A percentile compares a stretch with the other conserved stretches of the same genome.
phyloP scores from a whole-genome alignment of 64 coral and sea anemone species.

The Hydrozoanthus tunicans region DNA sequence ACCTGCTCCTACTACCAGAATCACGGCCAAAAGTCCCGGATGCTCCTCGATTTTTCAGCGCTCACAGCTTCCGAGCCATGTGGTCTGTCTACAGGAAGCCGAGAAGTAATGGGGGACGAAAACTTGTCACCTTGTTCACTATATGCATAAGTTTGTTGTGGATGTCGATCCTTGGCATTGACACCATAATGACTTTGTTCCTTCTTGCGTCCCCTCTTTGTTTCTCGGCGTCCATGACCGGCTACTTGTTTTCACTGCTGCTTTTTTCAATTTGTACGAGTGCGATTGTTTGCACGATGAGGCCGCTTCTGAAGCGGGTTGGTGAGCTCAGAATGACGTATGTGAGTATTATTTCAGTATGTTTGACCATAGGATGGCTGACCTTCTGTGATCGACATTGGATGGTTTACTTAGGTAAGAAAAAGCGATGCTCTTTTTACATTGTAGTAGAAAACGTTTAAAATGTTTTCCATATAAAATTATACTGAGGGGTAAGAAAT shows the following conservation, averaged over 20 bases:
- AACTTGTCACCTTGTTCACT: not conserved
- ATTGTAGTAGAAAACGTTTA: too few species aligned
- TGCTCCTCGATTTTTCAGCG: not conserved
- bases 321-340: not conserved
- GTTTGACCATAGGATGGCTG: not conserved
- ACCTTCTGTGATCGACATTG: not conserved
- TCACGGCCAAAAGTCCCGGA: not conserved
- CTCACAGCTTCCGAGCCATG: not conserved
- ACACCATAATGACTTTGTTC: not conserved
- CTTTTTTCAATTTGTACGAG: not conserved
- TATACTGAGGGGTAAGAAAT: too few species aligned
- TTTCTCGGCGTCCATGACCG: not conserved
- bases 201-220: not conserved
- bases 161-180: not conserved
- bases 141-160: not conserved
- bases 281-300: not conserved
- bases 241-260: not conserved
- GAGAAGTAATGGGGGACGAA: not conserved
- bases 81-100: not conserved
- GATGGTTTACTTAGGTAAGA: constrained; percentile 18
- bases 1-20: not conserved
- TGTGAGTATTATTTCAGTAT: not conserved
- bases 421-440: not conserved
- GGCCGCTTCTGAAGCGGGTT: not conserved
- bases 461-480: too few species aligned